Conservation (phyloP, 2,888 invertebrate species). For the Chrysolina oricalcia region DNA sequence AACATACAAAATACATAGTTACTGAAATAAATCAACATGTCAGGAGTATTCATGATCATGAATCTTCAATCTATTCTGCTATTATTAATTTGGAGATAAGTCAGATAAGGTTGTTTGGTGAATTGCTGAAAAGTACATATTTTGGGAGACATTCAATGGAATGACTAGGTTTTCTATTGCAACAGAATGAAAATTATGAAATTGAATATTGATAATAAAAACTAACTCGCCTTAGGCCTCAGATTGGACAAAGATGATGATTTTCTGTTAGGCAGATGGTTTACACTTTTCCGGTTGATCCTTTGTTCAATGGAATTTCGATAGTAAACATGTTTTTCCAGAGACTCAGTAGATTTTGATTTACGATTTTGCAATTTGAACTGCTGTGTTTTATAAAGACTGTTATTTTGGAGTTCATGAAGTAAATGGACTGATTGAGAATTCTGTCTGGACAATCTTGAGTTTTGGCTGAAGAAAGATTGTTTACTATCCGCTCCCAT, state of each 20-base stretch:
- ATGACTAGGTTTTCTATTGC: no score
- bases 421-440: conserved; percentile 47
- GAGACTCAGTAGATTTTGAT: conserved; percentile 47
- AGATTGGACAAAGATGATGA: conserved; percentile 5
- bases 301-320: neutral
- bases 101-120: no score
- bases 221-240: neutral
- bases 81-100: no score
- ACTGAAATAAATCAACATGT: neutral
- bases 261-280: conserved; percentile 3
- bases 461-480: neutral
- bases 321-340: conserved; percentile 31
- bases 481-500: neutral
- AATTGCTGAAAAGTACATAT: no score
- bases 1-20: neutral
- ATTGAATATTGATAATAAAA: neutral
- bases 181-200: no score
- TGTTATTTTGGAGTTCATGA: conserved; percentile 43
- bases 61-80: no score
- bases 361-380: conserved; percentile 45
- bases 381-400: conserved; percentile 45
- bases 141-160: no score
- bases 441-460: conserved; percentile 40
- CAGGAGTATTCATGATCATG: no score
- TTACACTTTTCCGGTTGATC: neutral